Conservation (phyloP, 2,113 vertebrate genomes). For the Chionomys nivalis region DNA sequence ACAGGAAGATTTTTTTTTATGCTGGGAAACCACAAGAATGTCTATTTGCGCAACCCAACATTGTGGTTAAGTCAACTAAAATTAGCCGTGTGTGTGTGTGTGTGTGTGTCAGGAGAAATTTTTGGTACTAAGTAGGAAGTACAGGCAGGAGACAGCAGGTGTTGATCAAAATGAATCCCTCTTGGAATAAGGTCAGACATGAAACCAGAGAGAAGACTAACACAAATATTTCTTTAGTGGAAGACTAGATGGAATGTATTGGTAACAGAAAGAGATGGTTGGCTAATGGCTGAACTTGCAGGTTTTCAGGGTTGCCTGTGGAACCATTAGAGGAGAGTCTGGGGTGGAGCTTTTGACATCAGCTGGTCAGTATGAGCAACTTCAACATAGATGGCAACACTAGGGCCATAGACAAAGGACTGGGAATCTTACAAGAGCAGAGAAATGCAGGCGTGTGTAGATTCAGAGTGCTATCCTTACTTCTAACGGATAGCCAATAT, state of each 20-base stretch:
- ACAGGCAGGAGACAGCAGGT: not conserved
- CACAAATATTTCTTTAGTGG: not conserved
- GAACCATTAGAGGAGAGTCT: not conserved
- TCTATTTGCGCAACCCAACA: too few species aligned
- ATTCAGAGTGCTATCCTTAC: not conserved
- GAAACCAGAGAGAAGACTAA: not conserved
- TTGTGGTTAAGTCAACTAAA: too few species aligned
- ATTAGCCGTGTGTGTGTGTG: too few species aligned
- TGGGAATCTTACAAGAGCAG: not conserved
- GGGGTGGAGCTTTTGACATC: not conserved
- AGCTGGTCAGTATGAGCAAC: not conserved
- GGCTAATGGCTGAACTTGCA: not conserved
- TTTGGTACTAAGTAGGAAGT: not conserved
- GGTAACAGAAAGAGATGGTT: not conserved
- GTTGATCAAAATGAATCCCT: not conserved
- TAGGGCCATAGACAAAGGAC: not conserved
- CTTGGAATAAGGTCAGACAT: not conserved
- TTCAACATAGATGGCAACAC: not conserved
- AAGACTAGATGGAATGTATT: not conserved
- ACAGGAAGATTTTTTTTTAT: too few species aligned
- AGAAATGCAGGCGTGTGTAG: accelerated
- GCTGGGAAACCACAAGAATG: too few species aligned
- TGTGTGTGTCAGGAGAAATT: not conserved
- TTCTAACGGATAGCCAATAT: not conserved
- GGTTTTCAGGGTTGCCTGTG: not conserved